These are phyloP conservation scores for Cylloceria caligata DNA, from an alignment of 2,888 invertebrate species.

Conservation along the genomic window DNA sequence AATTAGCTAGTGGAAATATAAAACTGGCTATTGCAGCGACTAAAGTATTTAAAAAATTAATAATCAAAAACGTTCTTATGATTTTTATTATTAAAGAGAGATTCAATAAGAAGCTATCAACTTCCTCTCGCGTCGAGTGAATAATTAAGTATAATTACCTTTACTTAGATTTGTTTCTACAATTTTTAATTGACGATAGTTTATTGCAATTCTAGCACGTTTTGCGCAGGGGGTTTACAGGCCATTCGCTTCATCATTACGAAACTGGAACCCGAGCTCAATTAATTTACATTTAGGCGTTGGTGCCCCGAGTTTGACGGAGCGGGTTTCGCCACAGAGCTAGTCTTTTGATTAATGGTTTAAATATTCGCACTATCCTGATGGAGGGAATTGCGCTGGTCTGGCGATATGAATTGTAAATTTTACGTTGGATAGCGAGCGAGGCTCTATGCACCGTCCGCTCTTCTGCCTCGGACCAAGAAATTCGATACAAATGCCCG, in stretches of 20 bases:
- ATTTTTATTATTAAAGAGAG: too few species aligned
- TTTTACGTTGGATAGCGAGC: slow-evolving; percentile 66
- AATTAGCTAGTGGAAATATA: too few species aligned
- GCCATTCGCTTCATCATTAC: slow-evolving; percentile 22
- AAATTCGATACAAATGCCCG: slow-evolving; percentile 73
- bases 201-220: not conserved
- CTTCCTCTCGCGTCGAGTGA: too few species aligned
- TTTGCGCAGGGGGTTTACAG: not conserved
- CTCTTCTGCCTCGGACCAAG: slow-evolving; percentile 56
- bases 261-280: slow-evolving; percentile 65
- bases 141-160: not conserved
- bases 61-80: too few species aligned
- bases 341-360: slow-evolving; percentile 80
- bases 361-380: slow-evolving; percentile 77
- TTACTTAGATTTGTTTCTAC: not conserved
- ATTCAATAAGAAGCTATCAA: too few species aligned
- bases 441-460: slow-evolving; percentile 33
- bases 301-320: slow-evolving; percentile 34
- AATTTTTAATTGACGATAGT: not conserved
- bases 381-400: slow-evolving; percentile 40
- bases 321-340: slow-evolving; percentile 49
- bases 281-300: slow-evolving; percentile 78
- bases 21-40: not conserved
- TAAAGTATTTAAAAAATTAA: too few species aligned
- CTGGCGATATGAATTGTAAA: slow-evolving; percentile 82